Base-by-base conservation (phyloP, 2,888 invertebrate genomes). In the Neria commutata region DNA sequence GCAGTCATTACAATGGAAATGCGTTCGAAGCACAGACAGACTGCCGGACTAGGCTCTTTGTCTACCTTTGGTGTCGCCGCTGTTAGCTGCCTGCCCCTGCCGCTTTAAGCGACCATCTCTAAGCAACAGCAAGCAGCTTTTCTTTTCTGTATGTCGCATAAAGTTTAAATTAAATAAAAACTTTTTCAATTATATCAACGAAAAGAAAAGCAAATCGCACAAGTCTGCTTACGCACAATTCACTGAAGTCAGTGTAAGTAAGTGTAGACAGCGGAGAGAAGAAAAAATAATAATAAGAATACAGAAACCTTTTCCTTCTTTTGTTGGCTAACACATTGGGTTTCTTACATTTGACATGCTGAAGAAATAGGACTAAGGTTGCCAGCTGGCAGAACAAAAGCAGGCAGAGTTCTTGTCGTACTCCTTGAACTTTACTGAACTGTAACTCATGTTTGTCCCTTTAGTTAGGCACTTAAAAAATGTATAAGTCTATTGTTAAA, bases 161-260 rank as follows among this genome's bases (percentile, higher is more conserved):
- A 73, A 72, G 71, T 72, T 72, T 73, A 74, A 75, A 75, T 75
- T 76, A 75, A 74, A 76, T 73, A 69, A 71, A 74, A 76, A 75
- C 73, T 75, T 75, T 75, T 75, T 75, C 76, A 75, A 75, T 75
- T 75, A 75, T 74, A 72, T 74, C 73, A 71, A 71, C 71, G 70
- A 71, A 72, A 73, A 74, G 72, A 72, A 72, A 73, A 74, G 72
- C 71, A 72, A 74, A 74, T 69, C 69, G 69, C 70, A 69, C 71
- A 66, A 50, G 55, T n/a, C 14, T 68, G 72, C 69, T 67, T 72
- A 69, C 71, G 6, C 70, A 70, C 72, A 42, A 40, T 45, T 40
- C 25, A 40, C 3, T 69, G 68, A 64, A 70, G 63, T 68, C 42
- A 51, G 55, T 52, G 17, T 8, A 58, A 66, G 60, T 60, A 52